Base-by-base conservation (phyloP, 2,113 vertebrate species). In the Argyrosomus japonicus region DNA sequence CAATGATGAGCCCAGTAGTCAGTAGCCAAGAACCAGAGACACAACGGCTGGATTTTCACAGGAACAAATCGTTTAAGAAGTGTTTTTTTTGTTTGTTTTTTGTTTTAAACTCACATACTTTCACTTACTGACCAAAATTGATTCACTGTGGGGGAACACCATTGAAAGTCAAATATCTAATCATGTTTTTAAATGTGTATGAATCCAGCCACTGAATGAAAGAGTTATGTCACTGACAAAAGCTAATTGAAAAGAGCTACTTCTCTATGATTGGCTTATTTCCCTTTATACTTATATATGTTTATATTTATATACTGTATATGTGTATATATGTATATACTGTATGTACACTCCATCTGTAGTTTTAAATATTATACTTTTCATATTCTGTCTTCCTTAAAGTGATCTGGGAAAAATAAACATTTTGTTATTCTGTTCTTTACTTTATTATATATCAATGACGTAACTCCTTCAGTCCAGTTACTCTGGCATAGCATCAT, bases 211-310 rank as follows among this genome's bases (percentile, higher is more conserved):
- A 82, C 79, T 65, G 75, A 87, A 85, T 83, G 88, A 92, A 92
- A 91, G 88, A 93, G 92, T 93, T 92, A 93, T 91, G 89, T 88
- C 90, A 92, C 89, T 75, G 89, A 91, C 75, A 74, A 80, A 89
- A 84, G 45, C 64, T 73, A 29, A 71, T 76, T 87, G 36, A 75
- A 85, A 90, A 68, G 32, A 83, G 75, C 73, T 81, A 63, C 74
- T 51, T 53, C 64, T 25, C 1, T 63, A 54, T 69, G 63, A 75
- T 75, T 93, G 89, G 91, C 92, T 93, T 92, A 57, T 82, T 13
- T 93, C 83, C 87, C 64, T 82, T 82, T 84, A 80, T 75, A 88
- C 65, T 76, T 69, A 79, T 74, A 75, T 78, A 68, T 85, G 36
- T 88, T 60, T 80, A 51, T 81, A 77, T 90, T 48, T 83, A 77